Percentiles rank a stretch among this genome's conserved stretches.
phyloP scores from a whole-genome alignment of 2,113 vertebrate genomes.

The Mohoua ochrocephala region DNA sequence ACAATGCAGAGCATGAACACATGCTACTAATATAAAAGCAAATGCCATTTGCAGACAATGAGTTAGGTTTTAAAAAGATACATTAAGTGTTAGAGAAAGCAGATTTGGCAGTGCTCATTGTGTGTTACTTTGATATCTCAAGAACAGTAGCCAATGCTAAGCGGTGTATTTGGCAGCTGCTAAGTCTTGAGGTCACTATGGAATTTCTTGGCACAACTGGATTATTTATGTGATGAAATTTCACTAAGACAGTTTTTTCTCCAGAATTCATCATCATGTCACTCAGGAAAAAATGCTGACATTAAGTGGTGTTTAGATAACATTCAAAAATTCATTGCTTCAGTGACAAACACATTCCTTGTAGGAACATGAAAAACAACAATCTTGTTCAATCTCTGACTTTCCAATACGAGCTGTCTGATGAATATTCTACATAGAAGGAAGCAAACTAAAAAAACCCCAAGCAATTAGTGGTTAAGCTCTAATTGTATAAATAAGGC shows the following conservation, averaged over 20 bases:
- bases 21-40: not conserved
- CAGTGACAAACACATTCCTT: not conserved
- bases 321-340: not conserved
- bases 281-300: not conserved
- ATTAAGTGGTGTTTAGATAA: not conserved
- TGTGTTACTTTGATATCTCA: not conserved
- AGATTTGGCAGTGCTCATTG: not conserved
- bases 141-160: not conserved
- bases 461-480: conserved; percentile 7
- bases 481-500: conserved; percentile 13
- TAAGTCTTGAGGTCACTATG: not conserved
- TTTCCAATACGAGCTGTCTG: not conserved
- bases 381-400: not conserved
- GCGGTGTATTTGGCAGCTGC: not conserved
- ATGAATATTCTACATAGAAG: not conserved
- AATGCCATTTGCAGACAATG: not conserved
- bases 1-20: not conserved
- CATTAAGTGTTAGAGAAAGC: not conserved
- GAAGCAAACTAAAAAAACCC: not conserved
- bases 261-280: not conserved
- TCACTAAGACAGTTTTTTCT: not conserved
- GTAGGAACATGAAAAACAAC: not conserved
- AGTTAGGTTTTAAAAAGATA: not conserved
- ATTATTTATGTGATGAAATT: not conserved
- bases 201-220: not conserved